A percentile compares a stretch with the other conserved stretches of the same genome.
These are phyloP conservation scores for Paratrypauchen microcephalus DNA, from an alignment of 2,797 vertebrate genomes.

Conservation along the genomic window DNA sequence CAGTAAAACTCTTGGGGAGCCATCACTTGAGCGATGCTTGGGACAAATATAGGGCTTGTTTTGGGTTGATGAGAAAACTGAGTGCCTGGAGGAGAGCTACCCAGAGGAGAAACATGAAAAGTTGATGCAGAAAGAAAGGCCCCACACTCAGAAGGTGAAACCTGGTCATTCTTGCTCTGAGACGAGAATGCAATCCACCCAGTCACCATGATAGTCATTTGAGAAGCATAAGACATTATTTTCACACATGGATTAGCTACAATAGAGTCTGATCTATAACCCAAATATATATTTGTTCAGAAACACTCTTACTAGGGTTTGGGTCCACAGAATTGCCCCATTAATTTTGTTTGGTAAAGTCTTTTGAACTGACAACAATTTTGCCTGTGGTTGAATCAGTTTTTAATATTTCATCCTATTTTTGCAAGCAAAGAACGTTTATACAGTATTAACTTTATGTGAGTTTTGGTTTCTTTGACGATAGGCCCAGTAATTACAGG, in stretches of 20 bases:
- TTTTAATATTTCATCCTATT: background rate
- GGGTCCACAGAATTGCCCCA: background rate
- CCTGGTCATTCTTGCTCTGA: background rate
- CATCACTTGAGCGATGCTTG: too few species aligned
- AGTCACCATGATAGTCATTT: background rate
- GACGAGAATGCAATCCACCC: background rate
- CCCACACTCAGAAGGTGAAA: background rate
- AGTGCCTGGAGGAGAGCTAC: background rate
- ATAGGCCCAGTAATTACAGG: background rate
- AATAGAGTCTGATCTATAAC: background rate
- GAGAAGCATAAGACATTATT: background rate
- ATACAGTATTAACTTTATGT: background rate
- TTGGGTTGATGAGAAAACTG: background rate
- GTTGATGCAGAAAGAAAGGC: too few species aligned
- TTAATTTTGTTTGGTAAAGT: background rate
- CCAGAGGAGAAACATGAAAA: background rate
- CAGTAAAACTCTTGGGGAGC: too few species aligned
- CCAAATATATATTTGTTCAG: background rate
- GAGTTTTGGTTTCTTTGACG: background rate
- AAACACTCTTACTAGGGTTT: background rate
- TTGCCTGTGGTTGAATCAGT: background rate
- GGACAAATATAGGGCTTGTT: background rate
- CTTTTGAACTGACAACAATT: background rate
- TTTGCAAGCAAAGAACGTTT: too few species aligned
- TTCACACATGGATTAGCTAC: background rate